phyloP scores from a whole-genome alignment of 2,113 vertebrate genomes.

The Tyto alba region DNA sequence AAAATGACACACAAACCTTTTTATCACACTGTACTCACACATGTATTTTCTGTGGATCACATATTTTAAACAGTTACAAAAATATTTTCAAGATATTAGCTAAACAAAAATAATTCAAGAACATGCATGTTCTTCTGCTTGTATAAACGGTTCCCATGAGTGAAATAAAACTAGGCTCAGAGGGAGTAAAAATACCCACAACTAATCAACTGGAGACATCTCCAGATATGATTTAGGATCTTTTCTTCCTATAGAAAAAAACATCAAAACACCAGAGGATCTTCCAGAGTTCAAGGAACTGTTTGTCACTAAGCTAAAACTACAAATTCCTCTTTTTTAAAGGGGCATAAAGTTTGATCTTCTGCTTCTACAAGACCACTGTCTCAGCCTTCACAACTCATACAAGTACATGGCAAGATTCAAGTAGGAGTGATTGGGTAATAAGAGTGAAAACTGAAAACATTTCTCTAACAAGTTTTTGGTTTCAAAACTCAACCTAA shows the following conservation, averaged over 20 bases:
- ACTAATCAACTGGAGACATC: background rate
- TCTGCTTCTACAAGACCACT: background rate
- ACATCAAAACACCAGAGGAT: background rate
- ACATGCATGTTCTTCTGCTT: background rate
- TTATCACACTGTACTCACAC: background rate
- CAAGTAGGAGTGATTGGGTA: background rate
- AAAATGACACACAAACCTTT: background rate
- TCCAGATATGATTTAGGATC: background rate
- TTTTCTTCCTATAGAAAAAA: background rate
- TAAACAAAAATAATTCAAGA: slow-evolving; percentile 2
- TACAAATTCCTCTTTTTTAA: background rate
- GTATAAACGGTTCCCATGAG: background rate
- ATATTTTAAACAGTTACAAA: background rate
- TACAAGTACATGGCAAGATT: background rate
- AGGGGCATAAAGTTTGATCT: background rate
- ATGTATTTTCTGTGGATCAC: background rate
- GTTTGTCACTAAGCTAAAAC: background rate
- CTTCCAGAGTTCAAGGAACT: background rate
- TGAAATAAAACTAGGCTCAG: background rate
- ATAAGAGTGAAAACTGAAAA: background rate
- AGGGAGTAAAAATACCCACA: background rate
- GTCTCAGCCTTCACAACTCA: background rate
- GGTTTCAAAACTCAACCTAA: background rate
- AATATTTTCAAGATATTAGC: background rate
- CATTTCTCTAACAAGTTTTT: background rate